Evolutionary conservation across 2,888 invertebrate species (phyloP).

Genomic region (Luffia ferchaultella): DNA sequence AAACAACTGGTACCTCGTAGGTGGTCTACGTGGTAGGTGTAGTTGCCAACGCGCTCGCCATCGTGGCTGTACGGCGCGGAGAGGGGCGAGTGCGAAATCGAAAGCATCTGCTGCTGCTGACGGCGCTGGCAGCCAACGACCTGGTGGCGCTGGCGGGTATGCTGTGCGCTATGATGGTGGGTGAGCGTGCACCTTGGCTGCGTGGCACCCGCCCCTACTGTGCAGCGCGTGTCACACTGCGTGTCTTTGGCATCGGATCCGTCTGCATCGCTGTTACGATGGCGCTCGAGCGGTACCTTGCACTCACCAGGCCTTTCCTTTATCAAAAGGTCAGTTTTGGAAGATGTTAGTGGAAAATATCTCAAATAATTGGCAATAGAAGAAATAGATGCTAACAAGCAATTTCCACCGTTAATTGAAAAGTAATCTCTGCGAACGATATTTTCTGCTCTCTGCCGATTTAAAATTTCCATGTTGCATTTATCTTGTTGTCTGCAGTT

Average conservation of each 20-base stretch:
- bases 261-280: constrained; percentile 89
- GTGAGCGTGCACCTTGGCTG: constrained; percentile 40
- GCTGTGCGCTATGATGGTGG: constrained; percentile 72
- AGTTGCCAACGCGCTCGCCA: constrained; percentile 78
- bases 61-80: constrained; percentile 74
- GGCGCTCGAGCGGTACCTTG: constrained; percentile 88
- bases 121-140: constrained; percentile 82
- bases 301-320: constrained; percentile 84
- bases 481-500: too few relatives aligned
- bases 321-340: constrained; percentile 81
- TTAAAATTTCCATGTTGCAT: too few relatives aligned
- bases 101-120: constrained; percentile 81
- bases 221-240: constrained; percentile 74
- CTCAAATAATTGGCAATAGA: too few relatives aligned
- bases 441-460: too few relatives aligned
- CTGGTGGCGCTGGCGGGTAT: constrained; percentile 72
- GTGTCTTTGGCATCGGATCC: constrained; percentile 86
- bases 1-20: too few relatives aligned
- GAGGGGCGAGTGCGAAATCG: constrained; percentile 78
- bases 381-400: too few relatives aligned
- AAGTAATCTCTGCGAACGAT: too few relatives aligned
- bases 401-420: too few relatives aligned
- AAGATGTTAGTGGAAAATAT: too few relatives aligned
- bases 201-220: constrained; percentile 62
- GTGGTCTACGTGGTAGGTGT: constrained; percentile 73